A percentile compares a stretch with the other conserved stretches of the same genome.
Conservation (phyloP, 2,888 invertebrate genomes). For the Camponotus fellah region DNA sequence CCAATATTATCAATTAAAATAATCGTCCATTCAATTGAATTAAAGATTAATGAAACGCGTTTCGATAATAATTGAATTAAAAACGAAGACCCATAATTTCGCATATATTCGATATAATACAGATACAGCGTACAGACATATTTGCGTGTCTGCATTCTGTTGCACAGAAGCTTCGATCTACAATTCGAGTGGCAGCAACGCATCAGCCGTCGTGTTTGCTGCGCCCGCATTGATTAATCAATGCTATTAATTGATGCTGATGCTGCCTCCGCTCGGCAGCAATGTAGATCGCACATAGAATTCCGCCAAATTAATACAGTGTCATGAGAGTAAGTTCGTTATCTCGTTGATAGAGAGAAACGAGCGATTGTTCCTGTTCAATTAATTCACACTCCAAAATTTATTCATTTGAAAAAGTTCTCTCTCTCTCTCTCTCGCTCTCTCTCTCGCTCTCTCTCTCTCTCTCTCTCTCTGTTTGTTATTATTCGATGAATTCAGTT, state of each 20-base stretch:
- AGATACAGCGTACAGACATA: neutral
- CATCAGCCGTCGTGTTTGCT: conserved; percentile 30
- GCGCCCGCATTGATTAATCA: conserved; percentile 30
- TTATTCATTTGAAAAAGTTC: conserved; percentile 22
- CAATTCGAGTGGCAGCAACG: conserved; percentile 32
- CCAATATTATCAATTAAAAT: conserved; percentile 3
- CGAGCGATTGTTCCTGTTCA: conserved; percentile 29
- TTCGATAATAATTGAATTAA: conserved; percentile 30
- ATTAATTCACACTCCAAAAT: conserved; percentile 9
- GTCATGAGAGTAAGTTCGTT: conserved; percentile 13
- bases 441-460: neutral
- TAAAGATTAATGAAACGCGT: conserved; percentile 20
- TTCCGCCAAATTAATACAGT: conserved; percentile 38
- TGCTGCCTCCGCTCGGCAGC: neutral
- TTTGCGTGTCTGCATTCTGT: neutral
- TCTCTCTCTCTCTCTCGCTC: neutral
- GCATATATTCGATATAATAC: neutral
- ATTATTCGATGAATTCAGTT: conserved; percentile 14
- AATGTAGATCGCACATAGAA: conserved; percentile 18
- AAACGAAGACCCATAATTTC: conserved; percentile 15
- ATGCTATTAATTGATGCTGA: conserved; percentile 37
- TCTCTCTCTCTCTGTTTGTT: neutral
- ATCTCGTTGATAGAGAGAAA: conserved; percentile 3
- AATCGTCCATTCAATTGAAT: neutral
- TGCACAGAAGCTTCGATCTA: conserved; percentile 6